A percentile compares a stretch with the other conserved stretches of the same genome.
Evolutionary conservation across 2,797 vertebrate species (phyloP).

Genomic region (Margarornis squamiger): DNA sequence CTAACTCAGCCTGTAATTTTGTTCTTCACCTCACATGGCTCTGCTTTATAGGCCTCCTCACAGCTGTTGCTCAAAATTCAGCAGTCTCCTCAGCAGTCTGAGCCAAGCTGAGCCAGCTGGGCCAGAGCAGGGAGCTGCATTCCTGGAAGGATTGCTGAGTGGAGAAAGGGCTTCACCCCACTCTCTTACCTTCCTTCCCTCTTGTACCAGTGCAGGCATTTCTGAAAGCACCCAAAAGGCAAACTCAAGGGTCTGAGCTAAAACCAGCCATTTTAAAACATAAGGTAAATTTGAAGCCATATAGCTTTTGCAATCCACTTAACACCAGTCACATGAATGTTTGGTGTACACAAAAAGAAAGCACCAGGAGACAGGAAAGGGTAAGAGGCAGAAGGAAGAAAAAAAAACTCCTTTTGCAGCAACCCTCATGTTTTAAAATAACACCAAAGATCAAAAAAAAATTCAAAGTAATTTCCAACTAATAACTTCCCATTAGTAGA

Average conservation of each 20-base stretch:
- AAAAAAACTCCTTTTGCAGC: background rate
- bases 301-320: background rate
- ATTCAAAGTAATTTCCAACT: background rate
- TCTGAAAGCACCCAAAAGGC: rapidly evolving
- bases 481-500: rapidly evolving
- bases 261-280: background rate
- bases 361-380: rapidly evolving
- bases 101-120: background rate
- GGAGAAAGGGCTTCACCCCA: rapidly evolving
- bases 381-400: background rate
- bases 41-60: background rate
- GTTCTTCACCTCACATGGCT: background rate
- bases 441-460: background rate
- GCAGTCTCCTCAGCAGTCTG: background rate
- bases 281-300: background rate
- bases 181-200: no score
- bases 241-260: background rate
- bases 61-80: background rate
- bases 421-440: background rate
- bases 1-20: background rate
- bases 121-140: background rate
- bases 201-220: rapidly evolving
- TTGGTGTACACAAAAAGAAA: background rate
- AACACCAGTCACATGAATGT: background rate
- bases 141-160: background rate